phyloP scores from a whole-genome alignment of 2,888 invertebrate species.

The Andrena hattorfiana region DNA sequence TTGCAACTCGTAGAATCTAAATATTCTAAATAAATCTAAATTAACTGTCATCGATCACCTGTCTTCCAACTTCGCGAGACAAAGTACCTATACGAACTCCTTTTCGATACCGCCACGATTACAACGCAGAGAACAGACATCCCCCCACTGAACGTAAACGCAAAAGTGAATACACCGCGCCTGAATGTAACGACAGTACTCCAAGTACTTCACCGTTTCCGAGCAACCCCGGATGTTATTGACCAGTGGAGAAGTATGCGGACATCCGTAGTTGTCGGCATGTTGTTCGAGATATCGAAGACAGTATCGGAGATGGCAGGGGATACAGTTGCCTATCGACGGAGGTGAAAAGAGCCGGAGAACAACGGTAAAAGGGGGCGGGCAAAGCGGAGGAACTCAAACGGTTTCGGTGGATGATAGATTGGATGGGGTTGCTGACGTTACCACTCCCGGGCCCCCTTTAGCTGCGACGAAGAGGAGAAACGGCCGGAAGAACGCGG shows the following conservation, averaged over 20 bases:
- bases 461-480: background rate
- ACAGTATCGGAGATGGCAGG: conserved; percentile 53
- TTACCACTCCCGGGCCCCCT: conserved; percentile 22
- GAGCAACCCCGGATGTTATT: conserved; percentile 62
- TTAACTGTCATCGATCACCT: background rate
- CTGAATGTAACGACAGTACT: conserved; percentile 53
- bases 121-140: background rate
- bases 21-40: background rate
- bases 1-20: no score
- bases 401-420: conserved; percentile 60
- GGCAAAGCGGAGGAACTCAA: conserved; percentile 26
- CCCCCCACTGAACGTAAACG: conserved; percentile 1
- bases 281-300: conserved; percentile 53
- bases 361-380: conserved; percentile 35
- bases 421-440: conserved; percentile 54
- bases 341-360: conserved; percentile 36
- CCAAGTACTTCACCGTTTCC: conserved; percentile 36
- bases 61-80: background rate
- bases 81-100: background rate
- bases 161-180: conserved; percentile 37
- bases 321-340: conserved; percentile 57
- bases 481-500: conserved; percentile 12
- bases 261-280: conserved; percentile 46
- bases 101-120: conserved; percentile 13
- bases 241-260: conserved; percentile 58